A percentile compares a stretch with the other conserved stretches of the same genome.
Evolutionary conservation across 2,113 vertebrate genomes (phyloP).

Genomic region (Hippocampus guttulatus): DNA sequence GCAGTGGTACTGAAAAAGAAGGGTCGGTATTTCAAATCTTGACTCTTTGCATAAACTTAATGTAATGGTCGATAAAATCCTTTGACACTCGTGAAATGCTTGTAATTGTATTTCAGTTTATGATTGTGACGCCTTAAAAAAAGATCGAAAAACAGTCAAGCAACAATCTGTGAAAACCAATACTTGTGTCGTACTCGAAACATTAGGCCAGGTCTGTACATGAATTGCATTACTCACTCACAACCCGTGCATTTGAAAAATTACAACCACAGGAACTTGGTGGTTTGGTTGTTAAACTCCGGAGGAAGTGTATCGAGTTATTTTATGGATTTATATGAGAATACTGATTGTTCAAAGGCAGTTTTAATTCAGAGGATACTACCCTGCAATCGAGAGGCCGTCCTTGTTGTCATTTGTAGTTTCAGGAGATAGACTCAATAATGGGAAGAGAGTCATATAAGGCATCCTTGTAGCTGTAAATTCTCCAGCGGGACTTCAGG

Average conservation of each 20-base stretch:
- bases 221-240: not conserved
- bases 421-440: not conserved
- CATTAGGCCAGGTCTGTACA: too few relatives aligned
- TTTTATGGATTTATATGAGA: not conserved
- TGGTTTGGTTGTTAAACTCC: not conserved
- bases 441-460: not conserved
- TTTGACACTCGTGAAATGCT: too few relatives aligned
- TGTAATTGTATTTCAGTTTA: too few relatives aligned
- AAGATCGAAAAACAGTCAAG: too few relatives aligned
- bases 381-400: not conserved
- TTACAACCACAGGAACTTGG: not conserved
- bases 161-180: too few relatives aligned
- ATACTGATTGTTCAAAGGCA: not conserved
- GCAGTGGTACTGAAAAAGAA: too few relatives aligned
- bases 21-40: too few relatives aligned
- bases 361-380: not conserved
- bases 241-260: not conserved
- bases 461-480: conserved; percentile 2
- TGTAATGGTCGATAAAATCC: too few relatives aligned
- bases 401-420: not conserved
- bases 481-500: conserved; percentile 13
- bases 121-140: too few relatives aligned
- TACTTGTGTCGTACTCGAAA: too few relatives aligned
- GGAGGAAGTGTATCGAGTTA: too few relatives aligned
- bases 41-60: too few relatives aligned